Base-by-base conservation (phyloP, 2,888 invertebrate species). In the Phengaris arion region DNA sequence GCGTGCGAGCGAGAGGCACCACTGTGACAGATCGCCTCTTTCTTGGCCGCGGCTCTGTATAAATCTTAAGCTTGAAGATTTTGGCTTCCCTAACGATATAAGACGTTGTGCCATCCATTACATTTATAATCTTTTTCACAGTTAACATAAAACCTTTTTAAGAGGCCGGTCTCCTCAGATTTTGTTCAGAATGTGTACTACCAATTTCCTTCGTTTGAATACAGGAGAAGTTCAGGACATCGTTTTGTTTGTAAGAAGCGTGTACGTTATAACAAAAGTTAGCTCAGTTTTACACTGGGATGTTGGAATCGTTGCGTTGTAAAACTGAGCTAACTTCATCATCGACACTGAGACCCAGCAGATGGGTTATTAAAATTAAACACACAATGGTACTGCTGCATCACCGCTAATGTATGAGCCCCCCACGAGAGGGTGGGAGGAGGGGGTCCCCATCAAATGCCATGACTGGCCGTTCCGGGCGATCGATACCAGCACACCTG, bases 401-500 rank as follows among this genome's bases (percentile, higher is more conserved):
- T 64, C 64, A 64, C 64, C 64, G 64, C 64, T 64, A 64, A 64
- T 64, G 64, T 64, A 35, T 45, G 35, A 12, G 35, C 64, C 64
- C 59, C 59, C 22, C 5, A 10, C 59, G 9, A 7, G 9, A 15
- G 9, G 10, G 7, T 0, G 22, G 8, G 5, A 35, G 12, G 35
- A 35, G 13, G 64, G 12, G 10, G 64, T 64, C 77, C 81, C 89
- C 88, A 91, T 91, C 91, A 91, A 90, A 88, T 85, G 81, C 79
- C 81, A 84, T 91, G 91, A 91, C 89, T 82, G 79, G 82, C 90
- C 91, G 78, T 87, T 82, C 80, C 74, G 78, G 68, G 57, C 83
- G 85, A 87, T 88, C 88, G 86, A 87, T 87, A 83, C 77, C 69
- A 68, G 51, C 75, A 74, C 80, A 80, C 79, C 79, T 80, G 79